Conservation (phyloP, 2,113 vertebrate genomes). For the Elephantulus edwardii region DNA sequence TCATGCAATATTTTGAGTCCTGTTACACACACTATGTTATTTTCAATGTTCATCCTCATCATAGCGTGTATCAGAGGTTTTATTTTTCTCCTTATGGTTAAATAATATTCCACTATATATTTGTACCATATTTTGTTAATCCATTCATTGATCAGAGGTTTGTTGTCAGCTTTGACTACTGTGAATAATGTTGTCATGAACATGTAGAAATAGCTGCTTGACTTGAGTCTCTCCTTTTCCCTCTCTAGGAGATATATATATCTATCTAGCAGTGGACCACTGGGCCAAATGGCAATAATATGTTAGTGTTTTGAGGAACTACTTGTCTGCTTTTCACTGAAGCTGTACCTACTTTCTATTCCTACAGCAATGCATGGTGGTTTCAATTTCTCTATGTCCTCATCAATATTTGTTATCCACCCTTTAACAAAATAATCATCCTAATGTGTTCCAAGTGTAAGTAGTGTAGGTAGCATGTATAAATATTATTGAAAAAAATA, state of each 20-base stretch:
- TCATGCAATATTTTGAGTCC: too few relatives aligned
- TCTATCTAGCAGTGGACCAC: too few relatives aligned
- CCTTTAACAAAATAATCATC: too few relatives aligned
- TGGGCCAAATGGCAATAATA: background rate
- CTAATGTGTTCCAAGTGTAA: too few relatives aligned
- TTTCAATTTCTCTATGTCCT: background rate
- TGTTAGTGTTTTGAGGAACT: background rate
- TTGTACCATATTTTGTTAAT: background rate
- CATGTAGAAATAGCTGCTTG: background rate
- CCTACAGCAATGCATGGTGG: background rate
- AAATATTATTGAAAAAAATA: background rate
- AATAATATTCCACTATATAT: background rate
- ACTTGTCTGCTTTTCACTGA: too few relatives aligned
- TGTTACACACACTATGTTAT: too few relatives aligned
- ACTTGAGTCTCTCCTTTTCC: background rate
- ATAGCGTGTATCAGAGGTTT: background rate
- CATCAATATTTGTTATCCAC: background rate
- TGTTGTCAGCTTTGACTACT: background rate
- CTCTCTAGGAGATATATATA: background rate
- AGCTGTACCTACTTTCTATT: too few relatives aligned
- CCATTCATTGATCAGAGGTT: background rate
- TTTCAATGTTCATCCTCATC: background rate
- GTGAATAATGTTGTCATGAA: background rate
- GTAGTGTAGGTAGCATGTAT: background rate
- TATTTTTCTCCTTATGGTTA: background rate